Evolutionary conservation across 2,113 vertebrate species (phyloP), one percentile per base, ranked within the genome.

Genomic region (Oryzias woworae): DNA sequence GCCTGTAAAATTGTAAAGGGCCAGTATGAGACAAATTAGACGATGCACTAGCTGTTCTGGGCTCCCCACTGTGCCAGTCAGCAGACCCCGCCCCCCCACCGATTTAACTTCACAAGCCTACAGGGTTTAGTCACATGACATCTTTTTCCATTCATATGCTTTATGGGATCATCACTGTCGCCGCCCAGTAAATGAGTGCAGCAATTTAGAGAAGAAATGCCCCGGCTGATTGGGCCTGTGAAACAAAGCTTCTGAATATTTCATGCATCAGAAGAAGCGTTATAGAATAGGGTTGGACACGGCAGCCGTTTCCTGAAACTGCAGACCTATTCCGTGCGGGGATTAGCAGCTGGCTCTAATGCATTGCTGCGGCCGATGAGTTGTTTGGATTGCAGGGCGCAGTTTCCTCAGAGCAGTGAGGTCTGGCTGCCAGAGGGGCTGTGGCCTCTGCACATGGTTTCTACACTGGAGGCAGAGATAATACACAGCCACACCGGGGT

Each of bases 101-200:
- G 90, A 92, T 92, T 91, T 91, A 91, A 78, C 78, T 87, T 88
- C 85, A 89, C 84, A 82, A 85, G 86, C 76, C 69, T 71, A 84
- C 85, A 61, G 82, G 73, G 83, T 82, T 81, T 80, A 66, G 75
- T 81, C 75, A 62, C 82, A 76, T 89, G 88, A 90, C 89, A 89
- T 86, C 77, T 86, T 84, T 79, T 77, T 83, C 87, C 86, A 88
- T 91, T 91, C 81, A 57, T 18, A 69, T 90, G 83, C 69, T 92
- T 91, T 91, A 92, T 92, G 85, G 88, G 91, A 88, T 80, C 87
- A 88, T 91, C 86, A 87, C 65, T 57, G 76, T 78, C 77, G 55
- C 78, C 67, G 66, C 74, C 75, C 80, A 58, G 74, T 80, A 77
- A 81, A 88, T 75, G 75, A 88, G 84, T 65, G 10, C 66, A 28